Percentiles rank a stretch among this genome's conserved stretches.
These are phyloP conservation scores for Lateolabrax maculatus DNA, from an alignment of 2,797 vertebrate species.

Conservation along the genomic window DNA sequence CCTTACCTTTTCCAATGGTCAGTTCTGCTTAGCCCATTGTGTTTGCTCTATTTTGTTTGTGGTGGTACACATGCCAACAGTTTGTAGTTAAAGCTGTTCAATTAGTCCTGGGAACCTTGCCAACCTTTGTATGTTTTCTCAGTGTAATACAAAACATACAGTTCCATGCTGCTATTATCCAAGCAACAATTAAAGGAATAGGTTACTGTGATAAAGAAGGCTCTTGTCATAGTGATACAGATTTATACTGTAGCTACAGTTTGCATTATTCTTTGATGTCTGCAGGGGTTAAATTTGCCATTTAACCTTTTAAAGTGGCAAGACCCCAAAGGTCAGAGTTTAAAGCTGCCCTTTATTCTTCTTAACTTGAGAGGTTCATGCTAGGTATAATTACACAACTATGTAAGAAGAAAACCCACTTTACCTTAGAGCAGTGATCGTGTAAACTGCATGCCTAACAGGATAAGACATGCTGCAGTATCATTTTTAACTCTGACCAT, in stretches of 20 bases:
- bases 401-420: conserved; percentile 26
- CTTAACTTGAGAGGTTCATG: conserved; percentile 25
- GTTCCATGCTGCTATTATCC: neutral
- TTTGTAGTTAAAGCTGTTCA: neutral
- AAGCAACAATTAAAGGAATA: conserved; percentile 3
- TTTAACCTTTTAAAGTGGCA: conserved; percentile 46
- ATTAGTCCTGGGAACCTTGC: neutral
- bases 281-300: conserved; percentile 16
- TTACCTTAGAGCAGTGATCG: conserved; percentile 15
- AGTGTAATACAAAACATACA: neutral
- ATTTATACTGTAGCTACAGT: conserved; percentile 21
- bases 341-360: conserved; percentile 49
- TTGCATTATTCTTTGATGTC: conserved; percentile 51
- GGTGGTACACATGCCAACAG: neutral
- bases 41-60: neutral
- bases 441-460: conserved; percentile 64
- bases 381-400: conserved; percentile 64
- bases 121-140: neutral
- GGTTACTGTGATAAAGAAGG: conserved; percentile 6
- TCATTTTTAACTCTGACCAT: conserved; percentile 46
- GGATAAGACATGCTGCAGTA: conserved; percentile 65
- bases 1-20: neutral
- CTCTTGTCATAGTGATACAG: conserved; percentile 16
- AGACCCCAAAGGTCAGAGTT: conserved; percentile 55
- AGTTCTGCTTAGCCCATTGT: neutral